Conservation (phyloP, 2,888 invertebrate species). For the Parelbella ahira region DNA sequence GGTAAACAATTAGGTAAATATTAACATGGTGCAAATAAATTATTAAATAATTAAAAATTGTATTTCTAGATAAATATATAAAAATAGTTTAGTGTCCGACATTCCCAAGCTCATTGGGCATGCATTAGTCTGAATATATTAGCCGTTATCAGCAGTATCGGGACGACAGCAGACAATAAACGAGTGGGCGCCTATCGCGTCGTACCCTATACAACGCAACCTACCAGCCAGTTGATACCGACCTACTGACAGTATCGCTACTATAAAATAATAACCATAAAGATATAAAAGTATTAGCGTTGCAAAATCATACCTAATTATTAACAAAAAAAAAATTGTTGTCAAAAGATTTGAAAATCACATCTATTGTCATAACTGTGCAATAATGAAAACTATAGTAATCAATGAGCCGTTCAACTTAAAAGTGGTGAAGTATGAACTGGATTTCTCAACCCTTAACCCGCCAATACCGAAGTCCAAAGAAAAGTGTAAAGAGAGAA, state of each 20-base stretch:
- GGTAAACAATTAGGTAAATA: too few species aligned
- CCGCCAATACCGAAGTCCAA: conserved; percentile 37
- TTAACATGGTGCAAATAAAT: too few species aligned
- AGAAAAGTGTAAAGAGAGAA: conserved; percentile 51
- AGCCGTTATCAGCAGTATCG: conserved; percentile 65
- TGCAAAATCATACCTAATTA: too few species aligned
- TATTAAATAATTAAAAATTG: too few species aligned
- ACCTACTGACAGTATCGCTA: conserved; percentile 11
- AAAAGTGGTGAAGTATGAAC: conserved; percentile 65
- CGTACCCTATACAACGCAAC: conserved; percentile 31
- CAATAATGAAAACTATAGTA: conserved; percentile 62
- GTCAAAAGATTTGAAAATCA: too few species aligned
- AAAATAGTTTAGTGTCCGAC: conserved; percentile 40
- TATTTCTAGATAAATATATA: too few species aligned
- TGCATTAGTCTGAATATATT: conserved; percentile 73
- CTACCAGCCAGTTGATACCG: conserved; percentile 8
- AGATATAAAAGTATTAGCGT: too few species aligned
- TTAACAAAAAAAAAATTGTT: too few species aligned
- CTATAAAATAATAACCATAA: conserved; percentile 9
- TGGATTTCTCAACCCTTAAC: conserved; percentile 55
- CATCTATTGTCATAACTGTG: too few species aligned
- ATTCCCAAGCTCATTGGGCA: conserved; percentile 56
- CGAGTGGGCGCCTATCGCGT: conserved; percentile 69
- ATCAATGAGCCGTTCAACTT: conserved; percentile 63
- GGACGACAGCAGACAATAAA: conserved; percentile 47